Evolutionary conservation across 2,888 invertebrate genomes (phyloP).

Genomic region (Anthoptus insignis): DNA sequence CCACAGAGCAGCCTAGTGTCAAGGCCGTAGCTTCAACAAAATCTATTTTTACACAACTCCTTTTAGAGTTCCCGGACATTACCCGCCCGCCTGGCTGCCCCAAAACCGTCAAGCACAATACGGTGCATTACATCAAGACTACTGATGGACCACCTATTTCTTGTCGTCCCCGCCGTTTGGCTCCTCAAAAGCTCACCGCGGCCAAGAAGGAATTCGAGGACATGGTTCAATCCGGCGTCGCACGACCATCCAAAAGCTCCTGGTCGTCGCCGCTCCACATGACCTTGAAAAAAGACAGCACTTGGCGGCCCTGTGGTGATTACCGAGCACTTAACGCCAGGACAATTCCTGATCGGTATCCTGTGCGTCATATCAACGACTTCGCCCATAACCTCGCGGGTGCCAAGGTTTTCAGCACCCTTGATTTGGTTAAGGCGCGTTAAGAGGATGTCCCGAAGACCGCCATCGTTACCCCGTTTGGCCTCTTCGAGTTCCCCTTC

Average conservation of each 20-base stretch:
- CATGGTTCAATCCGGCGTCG: not conserved
- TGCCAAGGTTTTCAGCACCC: not conserved
- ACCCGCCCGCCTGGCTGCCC: not conserved
- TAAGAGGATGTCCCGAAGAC: not conserved
- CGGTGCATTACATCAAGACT: not conserved
- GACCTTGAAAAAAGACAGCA: conserved; percentile 20
- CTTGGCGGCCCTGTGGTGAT: conserved; percentile 23
- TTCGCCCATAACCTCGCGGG: not conserved
- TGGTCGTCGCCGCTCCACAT: conserved; percentile 15
- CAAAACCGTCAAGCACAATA: not conserved
- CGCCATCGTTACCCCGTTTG: not conserved
- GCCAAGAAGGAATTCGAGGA: not conserved
- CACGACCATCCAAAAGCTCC: not conserved
- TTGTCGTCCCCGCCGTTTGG: not conserved
- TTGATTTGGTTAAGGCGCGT: not conserved
- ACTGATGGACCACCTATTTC: not conserved
- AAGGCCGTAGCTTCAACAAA: not conserved
- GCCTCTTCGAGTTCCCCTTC: conserved; percentile 41
- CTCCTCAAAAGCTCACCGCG: not conserved
- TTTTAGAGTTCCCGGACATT: not conserved
- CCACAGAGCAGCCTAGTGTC: not conserved
- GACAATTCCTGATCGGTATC: not conserved
- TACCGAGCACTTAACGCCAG: not conserved
- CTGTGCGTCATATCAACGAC: not conserved
- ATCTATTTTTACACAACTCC: not conserved